Conservation (phyloP, 30 jellyfish, hydroid and myxozoan genomes). For the Clytia hemisphaerica region DNA sequence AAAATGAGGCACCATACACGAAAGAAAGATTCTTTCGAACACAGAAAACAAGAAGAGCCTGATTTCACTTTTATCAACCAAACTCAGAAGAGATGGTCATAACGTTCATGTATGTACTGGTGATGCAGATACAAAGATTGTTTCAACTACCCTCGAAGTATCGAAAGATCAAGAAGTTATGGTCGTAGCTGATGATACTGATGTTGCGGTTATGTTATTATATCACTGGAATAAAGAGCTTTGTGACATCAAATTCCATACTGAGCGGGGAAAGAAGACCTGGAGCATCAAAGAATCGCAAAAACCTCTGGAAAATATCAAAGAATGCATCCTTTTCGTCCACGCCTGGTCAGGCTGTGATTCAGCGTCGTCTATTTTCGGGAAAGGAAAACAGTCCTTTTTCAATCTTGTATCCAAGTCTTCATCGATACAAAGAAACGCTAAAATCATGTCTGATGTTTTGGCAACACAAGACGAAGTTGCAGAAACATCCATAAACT, state of each 20-base stretch:
- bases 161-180: too few species aligned
- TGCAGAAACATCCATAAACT: constrained; percentile 19
- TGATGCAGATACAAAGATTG: constrained; percentile 40
- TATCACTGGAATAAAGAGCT: constrained; percentile 10
- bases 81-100: constrained; percentile 22
- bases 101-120: constrained; percentile 2
- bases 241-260: constrained; percentile 8
- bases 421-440: constrained; percentile 8
- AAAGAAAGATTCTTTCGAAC: constrained; percentile 22
- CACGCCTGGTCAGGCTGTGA: too few species aligned
- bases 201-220: constrained; percentile 14
- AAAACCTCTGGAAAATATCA: constrained; percentile 13
- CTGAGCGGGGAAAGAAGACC: not conserved
- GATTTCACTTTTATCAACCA: constrained; percentile 8
- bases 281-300: constrained; percentile 23
- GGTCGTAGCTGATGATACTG: constrained; percentile 35
- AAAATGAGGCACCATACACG: not conserved
- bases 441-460: constrained; percentile 23
- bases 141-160: constrained; percentile 15
- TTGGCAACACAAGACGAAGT: constrained; percentile 37
- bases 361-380: too few species aligned
- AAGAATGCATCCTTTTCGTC: constrained; percentile 26
- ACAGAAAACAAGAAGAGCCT: constrained; percentile 9
- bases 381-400: constrained; percentile 15
- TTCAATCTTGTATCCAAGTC: constrained; percentile 17